Conservation (phyloP, 2,797 vertebrate genomes). For the Gobionotothen gibberifrons region DNA sequence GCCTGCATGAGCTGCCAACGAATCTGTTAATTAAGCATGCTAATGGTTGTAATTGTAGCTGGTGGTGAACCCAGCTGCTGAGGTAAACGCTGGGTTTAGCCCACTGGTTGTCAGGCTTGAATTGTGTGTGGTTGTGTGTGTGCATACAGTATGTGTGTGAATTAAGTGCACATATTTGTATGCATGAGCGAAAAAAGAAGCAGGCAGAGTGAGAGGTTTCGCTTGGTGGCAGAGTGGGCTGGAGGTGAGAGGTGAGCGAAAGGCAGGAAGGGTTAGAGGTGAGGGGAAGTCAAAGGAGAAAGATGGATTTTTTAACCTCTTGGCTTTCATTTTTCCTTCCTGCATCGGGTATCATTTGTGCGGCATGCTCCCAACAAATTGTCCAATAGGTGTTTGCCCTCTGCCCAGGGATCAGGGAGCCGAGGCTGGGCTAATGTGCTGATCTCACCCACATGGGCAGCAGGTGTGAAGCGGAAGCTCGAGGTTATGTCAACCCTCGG, state of each 20-base stretch:
- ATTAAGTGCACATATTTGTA: constrained; percentile 45
- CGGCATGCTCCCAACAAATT: constrained; percentile 73
- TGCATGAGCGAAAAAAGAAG: constrained; percentile 55
- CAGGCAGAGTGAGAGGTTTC: constrained; percentile 1
- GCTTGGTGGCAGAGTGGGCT: constrained; percentile 23
- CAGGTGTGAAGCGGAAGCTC: constrained; percentile 42
- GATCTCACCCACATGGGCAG: constrained; percentile 50
- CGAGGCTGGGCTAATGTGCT: constrained; percentile 60
- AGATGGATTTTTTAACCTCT: constrained; percentile 54
- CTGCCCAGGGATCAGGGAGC: constrained; percentile 59
- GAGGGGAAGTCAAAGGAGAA: constrained; percentile 25
- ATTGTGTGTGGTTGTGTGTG: constrained; percentile 52
- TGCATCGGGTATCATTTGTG: constrained; percentile 55
- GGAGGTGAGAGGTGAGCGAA: constrained; percentile 53
- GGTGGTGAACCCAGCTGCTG: constrained; percentile 85
- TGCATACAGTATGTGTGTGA: neutral
- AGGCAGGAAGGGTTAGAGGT: constrained; percentile 20
- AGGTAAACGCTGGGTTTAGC: constrained; percentile 85
- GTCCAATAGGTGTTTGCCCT: constrained; percentile 69
- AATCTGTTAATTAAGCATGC: constrained; percentile 88
- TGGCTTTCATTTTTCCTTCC: constrained; percentile 35
- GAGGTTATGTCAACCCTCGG: constrained; percentile 32
- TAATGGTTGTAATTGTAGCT: constrained; percentile 82
- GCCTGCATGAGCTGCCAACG: constrained; percentile 81
- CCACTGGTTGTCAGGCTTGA: constrained; percentile 75